phyloP scores from a whole-genome alignment of 2,113 vertebrate species.

The Oncorhynchus clarkii region DNA sequence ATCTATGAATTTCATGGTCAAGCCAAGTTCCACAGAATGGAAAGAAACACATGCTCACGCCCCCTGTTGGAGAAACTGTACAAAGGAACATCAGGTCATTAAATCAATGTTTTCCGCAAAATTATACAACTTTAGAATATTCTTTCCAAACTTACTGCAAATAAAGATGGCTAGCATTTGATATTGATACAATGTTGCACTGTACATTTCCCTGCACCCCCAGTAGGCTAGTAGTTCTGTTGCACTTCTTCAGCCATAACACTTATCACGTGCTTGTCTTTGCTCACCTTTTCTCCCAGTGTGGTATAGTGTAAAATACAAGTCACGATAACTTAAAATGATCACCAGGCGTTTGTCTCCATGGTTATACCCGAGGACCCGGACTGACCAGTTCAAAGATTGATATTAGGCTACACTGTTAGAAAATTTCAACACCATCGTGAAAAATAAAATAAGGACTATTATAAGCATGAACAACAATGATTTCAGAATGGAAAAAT shows the following conservation, averaged over 20 bases:
- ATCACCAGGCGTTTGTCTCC: constrained; percentile 1
- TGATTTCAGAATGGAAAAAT: background rate
- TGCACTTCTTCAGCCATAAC: too few species aligned
- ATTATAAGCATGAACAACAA: background rate
- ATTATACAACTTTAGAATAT: too few species aligned
- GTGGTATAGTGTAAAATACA: background rate
- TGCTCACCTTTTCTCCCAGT: too few species aligned
- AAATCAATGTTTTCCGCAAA: background rate
- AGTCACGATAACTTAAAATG: constrained; percentile 8
- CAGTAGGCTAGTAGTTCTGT: too few species aligned
- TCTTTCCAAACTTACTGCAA: too few species aligned
- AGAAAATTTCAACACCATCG: background rate
- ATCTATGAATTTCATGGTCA: background rate
- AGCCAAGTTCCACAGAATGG: background rate
- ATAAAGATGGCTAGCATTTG: too few species aligned
- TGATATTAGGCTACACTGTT: background rate
- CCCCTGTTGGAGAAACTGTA: constrained; percentile 37
- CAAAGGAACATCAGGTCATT: background rate
- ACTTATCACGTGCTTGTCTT: too few species aligned
- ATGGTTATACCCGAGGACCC: background rate
- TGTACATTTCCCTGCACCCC: too few species aligned
- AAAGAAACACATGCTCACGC: constrained; percentile 41
- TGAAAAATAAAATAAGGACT: background rate
- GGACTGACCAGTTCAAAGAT: background rate
- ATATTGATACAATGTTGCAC: too few species aligned